Percentiles rank a stretch among this genome's conserved stretches.
phyloP scores from a whole-genome alignment of 2,797 vertebrate species.

The Tympanoctomys barrerae region DNA sequence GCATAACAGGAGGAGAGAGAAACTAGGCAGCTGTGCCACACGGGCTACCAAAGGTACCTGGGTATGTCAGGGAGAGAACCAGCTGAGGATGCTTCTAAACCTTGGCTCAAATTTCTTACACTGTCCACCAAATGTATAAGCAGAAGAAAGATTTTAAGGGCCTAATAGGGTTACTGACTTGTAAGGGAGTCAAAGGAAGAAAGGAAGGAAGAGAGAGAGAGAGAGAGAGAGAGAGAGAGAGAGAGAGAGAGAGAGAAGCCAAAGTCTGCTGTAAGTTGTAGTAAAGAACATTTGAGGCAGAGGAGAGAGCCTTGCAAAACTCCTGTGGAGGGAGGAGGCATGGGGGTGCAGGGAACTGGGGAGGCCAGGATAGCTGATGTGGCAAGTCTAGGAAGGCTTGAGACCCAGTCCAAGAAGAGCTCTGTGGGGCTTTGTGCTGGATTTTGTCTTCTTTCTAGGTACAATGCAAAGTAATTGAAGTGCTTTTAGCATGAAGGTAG shows the following conservation, averaged over 20 bases:
- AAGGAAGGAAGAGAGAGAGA: not conserved
- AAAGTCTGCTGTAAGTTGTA: not conserved
- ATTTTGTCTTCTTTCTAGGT: not conserved
- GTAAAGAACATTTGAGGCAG: not conserved
- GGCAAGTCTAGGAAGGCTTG: not conserved
- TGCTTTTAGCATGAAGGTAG: not conserved
- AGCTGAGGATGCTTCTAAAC: not conserved
- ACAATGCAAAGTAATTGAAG: not conserved
- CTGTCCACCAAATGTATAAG: not conserved
- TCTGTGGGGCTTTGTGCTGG: not conserved
- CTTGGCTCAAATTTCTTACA: not conserved
- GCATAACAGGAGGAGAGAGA: not conserved
- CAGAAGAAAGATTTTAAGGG: not conserved
- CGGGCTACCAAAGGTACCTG: not conserved
- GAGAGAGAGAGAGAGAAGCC: not conserved
- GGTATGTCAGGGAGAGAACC: not conserved
- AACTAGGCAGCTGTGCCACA: not conserved
- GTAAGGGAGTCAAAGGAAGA: not conserved
- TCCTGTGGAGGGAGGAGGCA: not conserved
- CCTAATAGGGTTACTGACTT: not conserved
- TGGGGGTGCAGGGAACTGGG: not conserved
- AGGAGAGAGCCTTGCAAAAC: not conserved
- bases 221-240: no score
- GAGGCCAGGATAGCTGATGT: rapidly evolving
- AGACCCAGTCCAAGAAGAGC: not conserved